Conservation (phyloP, 1,140 invertebrate genomes). For the Drosophila nannoptera region DNA sequence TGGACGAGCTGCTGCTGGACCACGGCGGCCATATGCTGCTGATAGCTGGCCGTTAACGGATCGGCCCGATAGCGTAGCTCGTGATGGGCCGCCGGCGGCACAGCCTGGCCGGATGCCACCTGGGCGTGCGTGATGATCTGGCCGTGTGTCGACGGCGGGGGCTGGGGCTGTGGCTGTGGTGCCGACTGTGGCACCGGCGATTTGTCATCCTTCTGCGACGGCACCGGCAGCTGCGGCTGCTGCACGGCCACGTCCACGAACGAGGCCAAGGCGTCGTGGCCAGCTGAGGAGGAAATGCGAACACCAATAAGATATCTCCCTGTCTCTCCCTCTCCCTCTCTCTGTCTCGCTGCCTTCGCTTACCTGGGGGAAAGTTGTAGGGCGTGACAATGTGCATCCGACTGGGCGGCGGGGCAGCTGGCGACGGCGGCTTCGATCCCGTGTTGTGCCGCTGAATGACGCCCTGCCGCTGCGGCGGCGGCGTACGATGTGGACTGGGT, state of each 20-base stretch:
- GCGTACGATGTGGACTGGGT: slow-evolving; percentile 81
- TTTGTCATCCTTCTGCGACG: slow-evolving; percentile 79
- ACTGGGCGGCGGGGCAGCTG: slow-evolving; percentile 69
- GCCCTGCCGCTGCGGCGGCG: slow-evolving; percentile 82
- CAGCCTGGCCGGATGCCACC: slow-evolving; percentile 19
- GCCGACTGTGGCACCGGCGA: slow-evolving; percentile 28
- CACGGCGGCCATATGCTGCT: slow-evolving; percentile 79
- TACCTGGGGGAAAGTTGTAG: slow-evolving; percentile 81
- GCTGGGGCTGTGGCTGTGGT: slow-evolving; percentile 38
- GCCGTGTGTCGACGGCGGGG: slow-evolving; percentile 45
- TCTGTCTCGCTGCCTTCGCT: slow-evolving; percentile 6
- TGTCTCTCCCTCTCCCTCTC: too few species aligned
- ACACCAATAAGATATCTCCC: not conserved
- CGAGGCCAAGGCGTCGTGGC: slow-evolving; percentile 90
- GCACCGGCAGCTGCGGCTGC: slow-evolving; percentile 90
- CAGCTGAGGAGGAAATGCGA: slow-evolving; percentile 71
- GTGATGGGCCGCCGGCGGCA: slow-evolving; percentile 55
- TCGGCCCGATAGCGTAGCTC: slow-evolving; percentile 68
- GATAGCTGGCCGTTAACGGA: slow-evolving; percentile 66
- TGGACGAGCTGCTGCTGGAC: slow-evolving; percentile 66
- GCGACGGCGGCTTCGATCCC: slow-evolving; percentile 79
- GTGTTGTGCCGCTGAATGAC: slow-evolving; percentile 87
- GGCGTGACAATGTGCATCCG: slow-evolving; percentile 74
- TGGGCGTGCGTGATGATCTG: slow-evolving; percentile 44
- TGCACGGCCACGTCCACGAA: slow-evolving; percentile 92